Evolutionary conservation across 2,888 invertebrate species (phyloP).

Genomic region (Omphaloscelis lunosa): DNA sequence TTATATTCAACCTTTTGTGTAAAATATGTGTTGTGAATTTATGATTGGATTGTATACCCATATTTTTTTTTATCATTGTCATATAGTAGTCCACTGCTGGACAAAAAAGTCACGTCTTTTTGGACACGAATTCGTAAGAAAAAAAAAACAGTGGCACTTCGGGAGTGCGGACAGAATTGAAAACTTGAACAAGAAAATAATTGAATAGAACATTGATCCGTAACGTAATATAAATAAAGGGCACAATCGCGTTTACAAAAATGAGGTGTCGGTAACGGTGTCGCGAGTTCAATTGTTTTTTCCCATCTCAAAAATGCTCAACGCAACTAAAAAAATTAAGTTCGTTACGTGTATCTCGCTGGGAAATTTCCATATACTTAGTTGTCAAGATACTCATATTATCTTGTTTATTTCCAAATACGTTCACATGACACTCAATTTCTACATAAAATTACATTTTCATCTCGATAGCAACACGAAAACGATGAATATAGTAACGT

Average conservation of each 20-base stretch:
- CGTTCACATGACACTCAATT: neutral
- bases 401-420: neutral
- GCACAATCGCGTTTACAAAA: too few species aligned
- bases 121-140: neutral
- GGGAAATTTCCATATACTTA: neutral
- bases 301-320: too few species aligned
- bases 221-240: too few species aligned
- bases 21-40: neutral
- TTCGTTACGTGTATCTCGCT: neutral
- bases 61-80: too few species aligned
- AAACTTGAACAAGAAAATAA: too few species aligned
- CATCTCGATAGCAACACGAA: constrained; percentile 5
- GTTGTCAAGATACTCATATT: neutral
- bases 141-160: neutral
- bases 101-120: neutral
- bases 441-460: constrained; percentile 29
- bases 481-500: neutral
- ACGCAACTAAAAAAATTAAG: neutral
- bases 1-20: neutral
- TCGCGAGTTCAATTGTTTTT: too few species aligned
- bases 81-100: neutral
- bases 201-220: too few species aligned
- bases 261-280: too few species aligned
- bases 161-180: too few species aligned
- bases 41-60: neutral